Base-by-base conservation (phyloP, 2,888 invertebrate genomes). In the Gymnocheta viridis region DNA sequence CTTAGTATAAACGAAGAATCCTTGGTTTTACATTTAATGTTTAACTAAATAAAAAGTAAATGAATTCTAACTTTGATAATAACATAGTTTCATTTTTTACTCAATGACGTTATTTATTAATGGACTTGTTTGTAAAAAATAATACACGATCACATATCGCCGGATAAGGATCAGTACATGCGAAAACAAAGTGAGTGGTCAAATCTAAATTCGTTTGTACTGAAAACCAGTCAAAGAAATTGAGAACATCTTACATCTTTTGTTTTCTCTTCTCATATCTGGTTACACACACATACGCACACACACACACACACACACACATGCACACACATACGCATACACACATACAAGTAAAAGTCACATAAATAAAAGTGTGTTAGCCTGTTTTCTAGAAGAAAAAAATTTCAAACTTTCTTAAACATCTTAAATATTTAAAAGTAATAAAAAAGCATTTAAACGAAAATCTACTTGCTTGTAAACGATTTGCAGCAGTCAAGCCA, bases 181-280 rank as follows among this genome's bases (percentile, higher is more conserved):
- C 2, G 4, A 6, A 5, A 6, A 12, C 12, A 10, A 74, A 47
- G 12, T 44, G 7, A 47, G 12, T 44, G 7, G 17, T 54, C 22
- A 29, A 29, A 51, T 22, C 62, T 64, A n/a, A 64, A 54, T 74
- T 32, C 14, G 6, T 49, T 27, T 24, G n/a, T 9, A 56, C 7
- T 4, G 22, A 70, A 67, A 51, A 78, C 32, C 44, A 51, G 78
- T 66, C 47, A 32, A 49, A 66, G 49, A 82, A 78, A 82, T 72
- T 82, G 29, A 78, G 78, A 77, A 82, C 77, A 82, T 78, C 78
- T 66, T 1, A 56, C 49, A 72, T 72, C 32, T 17, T 17, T 47
- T 54, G 29, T 64, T 35, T 47, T 66, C 27, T 51, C 17, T 54
- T 32, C 17, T 24, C 17, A 27, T 27, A 10, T 17, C 56, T 14